Percentiles rank a stretch among this genome's conserved stretches.
phyloP scores from a whole-genome alignment of 2,888 invertebrate species.

The Idaea biselata region DNA sequence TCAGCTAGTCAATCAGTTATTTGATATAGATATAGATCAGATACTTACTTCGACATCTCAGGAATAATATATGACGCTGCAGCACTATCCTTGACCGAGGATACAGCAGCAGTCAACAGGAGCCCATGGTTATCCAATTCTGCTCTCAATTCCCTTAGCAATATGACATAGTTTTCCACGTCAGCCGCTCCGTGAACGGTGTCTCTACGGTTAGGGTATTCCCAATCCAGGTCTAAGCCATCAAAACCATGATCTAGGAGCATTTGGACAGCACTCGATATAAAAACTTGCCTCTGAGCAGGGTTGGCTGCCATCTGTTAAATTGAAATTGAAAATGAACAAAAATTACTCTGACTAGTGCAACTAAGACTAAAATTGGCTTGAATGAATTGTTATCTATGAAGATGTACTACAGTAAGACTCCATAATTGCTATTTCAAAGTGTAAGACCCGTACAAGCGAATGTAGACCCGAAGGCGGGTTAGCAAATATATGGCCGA shows the following conservation, averaged over 20 bases:
- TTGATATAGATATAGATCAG: too few species aligned
- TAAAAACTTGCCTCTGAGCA: conserved; percentile 72
- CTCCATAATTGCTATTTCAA: too few species aligned
- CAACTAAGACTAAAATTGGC: too few species aligned
- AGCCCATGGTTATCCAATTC: conserved; percentile 77
- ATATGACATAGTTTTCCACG: conserved; percentile 68
- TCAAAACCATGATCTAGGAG: conserved; percentile 82
- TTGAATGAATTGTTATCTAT: too few species aligned
- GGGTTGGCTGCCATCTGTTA: conserved; percentile 66
- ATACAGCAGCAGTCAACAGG: conserved; percentile 81
- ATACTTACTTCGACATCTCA: conserved; percentile 70
- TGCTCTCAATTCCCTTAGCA: conserved; percentile 78
- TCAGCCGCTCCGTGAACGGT: conserved; percentile 64
- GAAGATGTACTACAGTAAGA: too few species aligned
- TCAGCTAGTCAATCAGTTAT: too few species aligned
- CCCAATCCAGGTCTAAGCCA: conserved; percentile 88
- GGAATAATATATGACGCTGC: conserved; percentile 81
- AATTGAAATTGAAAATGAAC: too few species aligned
- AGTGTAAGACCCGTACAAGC: too few species aligned
- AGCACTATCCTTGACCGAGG: conserved; percentile 71
- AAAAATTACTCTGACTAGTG: too few species aligned
- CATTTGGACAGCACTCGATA: conserved; percentile 77
- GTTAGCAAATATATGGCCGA: too few species aligned
- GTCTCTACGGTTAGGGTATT: conserved; percentile 83
- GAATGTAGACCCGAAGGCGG: too few species aligned